Conservation (phyloP, 2,113 vertebrate species). For the Proteles cristata region DNA sequence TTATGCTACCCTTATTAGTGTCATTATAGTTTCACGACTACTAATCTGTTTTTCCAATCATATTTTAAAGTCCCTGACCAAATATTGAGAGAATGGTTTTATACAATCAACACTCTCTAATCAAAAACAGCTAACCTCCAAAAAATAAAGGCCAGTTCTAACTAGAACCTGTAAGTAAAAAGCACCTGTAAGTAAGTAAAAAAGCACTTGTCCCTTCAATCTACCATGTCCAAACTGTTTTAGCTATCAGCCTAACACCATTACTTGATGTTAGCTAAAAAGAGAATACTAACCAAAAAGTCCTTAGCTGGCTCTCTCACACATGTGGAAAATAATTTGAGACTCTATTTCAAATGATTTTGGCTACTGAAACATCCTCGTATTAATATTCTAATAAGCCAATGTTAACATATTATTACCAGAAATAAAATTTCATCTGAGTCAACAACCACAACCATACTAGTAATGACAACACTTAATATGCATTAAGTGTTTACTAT, state of each 20-base stretch:
- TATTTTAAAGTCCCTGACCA: not conserved
- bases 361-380: not conserved
- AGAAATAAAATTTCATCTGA: not conserved
- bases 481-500: not conserved
- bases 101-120: not conserved
- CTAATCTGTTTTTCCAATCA: not conserved
- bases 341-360: constrained; percentile 24
- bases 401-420: not conserved
- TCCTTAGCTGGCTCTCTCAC: not conserved
- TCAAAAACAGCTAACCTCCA: not conserved
- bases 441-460: not conserved
- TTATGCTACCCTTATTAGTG: not conserved
- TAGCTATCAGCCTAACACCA: not conserved
- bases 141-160: not conserved
- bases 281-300: not conserved
- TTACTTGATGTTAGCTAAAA: not conserved
- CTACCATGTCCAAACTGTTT: not conserved
- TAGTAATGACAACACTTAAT: not conserved
- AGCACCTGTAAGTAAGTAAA: not conserved
- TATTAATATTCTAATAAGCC: not conserved
- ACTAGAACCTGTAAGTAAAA: not conserved
- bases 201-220: not conserved
- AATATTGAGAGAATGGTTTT: not conserved
- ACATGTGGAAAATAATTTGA: not conserved
- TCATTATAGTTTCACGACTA: not conserved